Conservation (phyloP, 1,140 invertebrate genomes). For the Eciton burchellii region DNA sequence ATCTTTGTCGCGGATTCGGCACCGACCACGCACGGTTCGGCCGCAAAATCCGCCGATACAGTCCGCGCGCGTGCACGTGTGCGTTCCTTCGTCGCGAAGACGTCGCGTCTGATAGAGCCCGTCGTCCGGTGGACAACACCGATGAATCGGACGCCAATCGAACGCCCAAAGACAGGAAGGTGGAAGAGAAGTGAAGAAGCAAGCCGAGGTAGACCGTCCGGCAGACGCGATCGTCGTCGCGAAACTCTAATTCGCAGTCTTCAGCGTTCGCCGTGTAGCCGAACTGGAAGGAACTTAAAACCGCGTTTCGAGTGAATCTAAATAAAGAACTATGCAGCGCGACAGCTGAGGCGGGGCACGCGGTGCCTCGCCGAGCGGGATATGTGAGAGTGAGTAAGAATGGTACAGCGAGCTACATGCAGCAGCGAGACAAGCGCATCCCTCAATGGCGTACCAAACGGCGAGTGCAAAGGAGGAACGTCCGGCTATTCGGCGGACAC, state of each 20-base stretch:
- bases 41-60: conserved; percentile 74
- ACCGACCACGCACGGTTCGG: conserved; percentile 69
- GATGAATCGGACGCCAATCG: conserved; percentile 15
- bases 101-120: conserved; percentile 32
- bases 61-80: conserved; percentile 36
- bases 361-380: conserved; percentile 48
- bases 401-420: conserved; percentile 78
- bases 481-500: conserved; percentile 69
- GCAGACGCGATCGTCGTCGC: background rate
- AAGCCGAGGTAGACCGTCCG: background rate
- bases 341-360: conserved; percentile 59
- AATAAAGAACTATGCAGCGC: conserved; percentile 78
- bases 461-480: conserved; percentile 54
- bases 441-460: conserved; percentile 71
- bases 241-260: conserved; percentile 46
- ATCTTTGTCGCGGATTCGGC: conserved; percentile 80
- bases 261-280: conserved; percentile 45
- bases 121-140: background rate
- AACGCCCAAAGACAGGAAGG: background rate
- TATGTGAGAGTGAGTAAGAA: conserved; percentile 75
- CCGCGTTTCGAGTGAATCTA: conserved; percentile 73
- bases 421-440: conserved; percentile 67
- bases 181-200: background rate
- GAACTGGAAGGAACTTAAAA: conserved; percentile 73
- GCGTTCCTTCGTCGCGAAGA: conserved; percentile 35